Base-by-base conservation (phyloP, 2,888 invertebrate genomes). In the Agriotes lineatus region DNA sequence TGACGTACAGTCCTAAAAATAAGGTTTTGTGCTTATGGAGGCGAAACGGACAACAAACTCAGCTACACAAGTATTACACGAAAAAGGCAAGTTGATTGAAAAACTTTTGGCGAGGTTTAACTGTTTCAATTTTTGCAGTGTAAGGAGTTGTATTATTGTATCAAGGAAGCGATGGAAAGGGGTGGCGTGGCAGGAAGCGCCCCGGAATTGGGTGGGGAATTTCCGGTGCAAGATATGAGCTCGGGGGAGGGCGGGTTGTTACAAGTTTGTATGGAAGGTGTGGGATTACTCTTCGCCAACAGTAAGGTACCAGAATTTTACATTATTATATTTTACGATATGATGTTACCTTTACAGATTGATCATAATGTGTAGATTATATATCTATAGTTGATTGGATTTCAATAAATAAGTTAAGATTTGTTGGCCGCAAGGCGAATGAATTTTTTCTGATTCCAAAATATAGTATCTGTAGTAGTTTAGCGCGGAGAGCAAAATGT, bases 1-100 rank as follows among this genome's bases (percentile, higher is more conserved):
- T 99, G 97, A 99, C 99, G 0, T 99, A 97, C 85, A 97, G 98
- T 76, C 99, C 99, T 0, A 99, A 99, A 85, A 99, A 97, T 80
- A 95, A 96, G 85, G 94, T 99, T 7, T 87, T 99, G 72, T 99
- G 99, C 85, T 89, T 99, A 69, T 99, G 99, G 98, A 90, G 97
- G 78, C 91, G 96, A 77, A 95, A 95, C 81, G 97, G 96, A 1
- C 95, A 95, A 2, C 95, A 97, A 82, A 97, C 97, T 4, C 95
- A 96, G 81, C 88, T 98, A 72, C 97, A 99, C 85, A 99, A 99
- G 86, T 99, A 99, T 86, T 98, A 98, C 83, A 99, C 99, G 0
- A 96, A 96, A 85, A 99, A 99, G 92, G 98, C 97, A 83, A 79
- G 63, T 42, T 69, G 14, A 37, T 44, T 25, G 52, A 52, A 52